Base-by-base conservation (phyloP, 2,797 vertebrate species). In the Sebastes nivosus region DNA sequence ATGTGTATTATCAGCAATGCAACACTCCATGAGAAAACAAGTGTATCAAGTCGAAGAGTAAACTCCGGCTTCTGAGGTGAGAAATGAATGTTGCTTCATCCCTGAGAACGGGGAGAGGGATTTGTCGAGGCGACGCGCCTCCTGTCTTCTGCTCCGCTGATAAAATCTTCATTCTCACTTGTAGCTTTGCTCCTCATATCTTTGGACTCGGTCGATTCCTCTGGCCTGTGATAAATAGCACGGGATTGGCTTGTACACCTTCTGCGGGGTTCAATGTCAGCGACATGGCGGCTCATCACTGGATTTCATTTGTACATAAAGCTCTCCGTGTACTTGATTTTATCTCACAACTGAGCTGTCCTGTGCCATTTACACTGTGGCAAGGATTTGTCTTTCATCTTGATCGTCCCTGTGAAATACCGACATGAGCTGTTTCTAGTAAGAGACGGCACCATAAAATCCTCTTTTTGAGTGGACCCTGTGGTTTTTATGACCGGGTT, bases 141-240 rank as follows among this genome's bases (percentile, higher is more conserved):
- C 72, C 83, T 66, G 85, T 87, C 78, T 78, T 79, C 77, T 27
- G 65, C 80, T 84, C 63, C 12, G 67, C 84, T 71, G 91, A 93
- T 94, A 92, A 77, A 66, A 90, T 93, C 92, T 90, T 65, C 70
- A 77, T 88, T 52, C 89, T 91, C 84, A 81, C 90, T 89, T 83
- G 87, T 72, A 68, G 82, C 87, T 84, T 68, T 80, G 84, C 84
- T 81, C 52, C 84, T 87, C 89, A 72, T 91, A 93, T 92, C 92
- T 88, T 79, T 75, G 74, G 81, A 67, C 75, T 67, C 60, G 27
- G 75, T 83, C 61, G 69, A 87, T 85, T 84, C 85, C 81, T 86
- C 82, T 14, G 75, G 85, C 69, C 84, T 75, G 86, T 83, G 87
- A 92, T 92, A 88, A 92, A 92, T 57, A 80, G 80, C 11, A n/a